Conservation (phyloP, 2,888 invertebrate species). For the Ectemnius continuus region DNA sequence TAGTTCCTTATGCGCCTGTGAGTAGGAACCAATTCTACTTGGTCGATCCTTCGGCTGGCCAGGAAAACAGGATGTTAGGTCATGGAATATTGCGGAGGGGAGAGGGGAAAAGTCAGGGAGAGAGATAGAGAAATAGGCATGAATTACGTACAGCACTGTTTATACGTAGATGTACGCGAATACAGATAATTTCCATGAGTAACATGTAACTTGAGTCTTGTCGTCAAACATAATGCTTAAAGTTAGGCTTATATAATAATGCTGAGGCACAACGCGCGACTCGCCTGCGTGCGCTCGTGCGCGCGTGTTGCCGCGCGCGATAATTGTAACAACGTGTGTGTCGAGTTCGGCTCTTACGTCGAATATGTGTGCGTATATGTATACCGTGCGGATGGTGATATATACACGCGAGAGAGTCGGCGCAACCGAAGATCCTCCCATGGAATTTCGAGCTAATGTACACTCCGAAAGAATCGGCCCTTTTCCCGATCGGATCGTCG, state of each 20-base stretch:
- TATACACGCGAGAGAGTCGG: constrained; percentile 59
- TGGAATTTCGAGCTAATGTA: constrained; percentile 3
- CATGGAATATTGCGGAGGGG: neutral
- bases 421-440: constrained; percentile 31
- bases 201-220: constrained; percentile 43
- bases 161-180: constrained; percentile 49
- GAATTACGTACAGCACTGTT: constrained; percentile 37
- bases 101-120: neutral
- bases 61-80: constrained; percentile 3
- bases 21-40: too few relatives aligned
- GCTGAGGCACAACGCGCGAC: constrained; percentile 24
- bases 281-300: constrained; percentile 17
- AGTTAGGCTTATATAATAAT: constrained; percentile 58
- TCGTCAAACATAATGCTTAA: constrained; percentile 59
- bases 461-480: neutral
- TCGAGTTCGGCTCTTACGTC: constrained; percentile 35
- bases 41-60: too few relatives aligned
- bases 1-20: too few relatives aligned
- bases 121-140: neutral
- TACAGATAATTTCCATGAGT: constrained; percentile 43
- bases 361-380: constrained; percentile 33
- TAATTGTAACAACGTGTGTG: constrained; percentile 54
- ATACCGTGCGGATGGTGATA: constrained; percentile 53
- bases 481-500: neutral
- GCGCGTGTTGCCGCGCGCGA: constrained; percentile 33